Evolutionary conservation across 2,888 invertebrate species (phyloP), one percentile per base, ranked within the genome.

Genomic region (Heteromyza rotundicornis): DNA sequence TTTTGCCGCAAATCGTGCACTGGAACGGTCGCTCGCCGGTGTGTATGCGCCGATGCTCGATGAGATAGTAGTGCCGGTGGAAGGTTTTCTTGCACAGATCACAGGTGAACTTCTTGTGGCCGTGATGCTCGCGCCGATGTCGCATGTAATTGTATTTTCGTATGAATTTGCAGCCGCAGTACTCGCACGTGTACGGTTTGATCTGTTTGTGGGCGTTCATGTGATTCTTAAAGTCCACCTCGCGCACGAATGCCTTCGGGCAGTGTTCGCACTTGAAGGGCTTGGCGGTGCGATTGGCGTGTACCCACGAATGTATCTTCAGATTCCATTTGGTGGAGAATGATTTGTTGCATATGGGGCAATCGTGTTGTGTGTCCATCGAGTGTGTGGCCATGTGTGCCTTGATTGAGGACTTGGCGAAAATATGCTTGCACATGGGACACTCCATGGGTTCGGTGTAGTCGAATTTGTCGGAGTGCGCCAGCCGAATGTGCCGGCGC

Each of bases 261-360:
- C 95, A 95, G 70, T 90, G 87, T 67, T 87, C 87, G 83, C 95
- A 95, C 80, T 94, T 94, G 85, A 87, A 94, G 1, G 95, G 95
- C 78, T 94, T 94, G 24, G 91, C 87, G 16, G 91, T 90, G 65
- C 94, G 89, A 57, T 90, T 90, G 60, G 91, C 90, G 84, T 95
- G 95, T 56, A 92, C 93, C 94, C 94, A 94, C 69, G 91, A 89
- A 84, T 95, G 95, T 70, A 93, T 87, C 79, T 94, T 92, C 57
- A 95, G 86, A 84, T 95, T 95, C 92, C 94, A 95, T 80, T 93
- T 93, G 70, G 94, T 94, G 70, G 92, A 91, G 84, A 95, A 95
- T 27, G 89, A 86, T 80, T 94, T 94, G 77, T 89, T 91, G 84
- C 95, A 95, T 59, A 94, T 89, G 58, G 89, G 86, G 83, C 95